Base-by-base conservation (phyloP, 2,797 vertebrate genomes). In the Ibycter americanus region DNA sequence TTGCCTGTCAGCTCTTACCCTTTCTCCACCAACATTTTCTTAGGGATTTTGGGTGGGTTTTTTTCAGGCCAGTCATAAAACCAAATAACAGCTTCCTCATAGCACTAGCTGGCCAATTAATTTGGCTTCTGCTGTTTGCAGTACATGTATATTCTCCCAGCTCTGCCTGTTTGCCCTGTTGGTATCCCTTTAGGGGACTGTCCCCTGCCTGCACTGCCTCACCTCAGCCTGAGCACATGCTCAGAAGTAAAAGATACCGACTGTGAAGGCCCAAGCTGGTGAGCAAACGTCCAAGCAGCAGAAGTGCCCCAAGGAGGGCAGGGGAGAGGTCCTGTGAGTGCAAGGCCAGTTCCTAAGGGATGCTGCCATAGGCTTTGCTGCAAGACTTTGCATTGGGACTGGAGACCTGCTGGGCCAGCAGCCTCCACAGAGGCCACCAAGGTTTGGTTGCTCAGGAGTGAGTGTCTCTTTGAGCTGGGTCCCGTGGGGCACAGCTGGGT, bases 231-330 rank as follows among this genome's bases (percentile, higher is more conserved):
- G 66, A 59, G 40, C 49, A 31, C 0, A 0, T 61, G 62, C 31
- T 20, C 6, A 3, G 46, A 80, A 87, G 55, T 46, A 14, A 42
- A 67, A 85, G 59, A 52, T n/a, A n/a, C 6, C 2, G 0, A 4
- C 47, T 82, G 22, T n/a, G 78, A 78, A 47, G 52, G 18, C 81
- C 81, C 67, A 65, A 76, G 63, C 46, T 61, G 83, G 52, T 38
- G 51, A 84, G 59, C n/a, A 78, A 59, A 40, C 0, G 1, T 34
- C 46, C 40, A 46, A 61, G 20, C n/a, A 77, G 58, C 52, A 54
- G 31, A 62, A 59, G 44, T 56, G 14, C 16, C 29, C 27, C 0
- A 1, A 15, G 61, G 32, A 80, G 14, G 14, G 31, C 68, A 0
- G 0, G 31, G 22, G 16, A 72, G 42, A 65, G 12, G 15, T 49